A percentile compares a stretch with the other conserved stretches of the same genome.
phyloP scores from a whole-genome alignment of 64 coral and sea anemone genomes.

The Porites lutea region DNA sequence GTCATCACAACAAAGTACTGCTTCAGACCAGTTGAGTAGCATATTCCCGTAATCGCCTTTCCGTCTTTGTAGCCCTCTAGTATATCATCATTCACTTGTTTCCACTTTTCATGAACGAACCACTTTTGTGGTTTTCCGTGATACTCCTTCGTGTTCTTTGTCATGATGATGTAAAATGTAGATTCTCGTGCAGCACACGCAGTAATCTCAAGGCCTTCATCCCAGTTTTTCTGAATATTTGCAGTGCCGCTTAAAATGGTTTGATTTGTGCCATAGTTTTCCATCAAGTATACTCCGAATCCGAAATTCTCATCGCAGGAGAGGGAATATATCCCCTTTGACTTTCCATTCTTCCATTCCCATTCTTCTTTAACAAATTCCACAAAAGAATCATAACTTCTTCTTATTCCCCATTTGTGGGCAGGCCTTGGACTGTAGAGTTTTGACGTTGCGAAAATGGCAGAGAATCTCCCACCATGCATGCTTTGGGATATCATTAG shows the following conservation, averaged over 20 bases:
- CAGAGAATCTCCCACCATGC: neutral
- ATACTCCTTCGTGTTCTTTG: constrained; percentile 23
- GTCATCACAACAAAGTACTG: constrained; percentile 13
- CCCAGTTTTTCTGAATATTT: neutral
- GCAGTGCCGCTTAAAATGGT: neutral
- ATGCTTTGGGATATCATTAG: neutral
- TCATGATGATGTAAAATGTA: constrained; percentile 21
- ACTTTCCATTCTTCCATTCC: neutral
- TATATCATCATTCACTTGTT: neutral
- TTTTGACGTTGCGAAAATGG: neutral
- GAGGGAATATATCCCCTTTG: neutral
- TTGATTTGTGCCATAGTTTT: neutral
- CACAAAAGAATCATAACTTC: neutral
- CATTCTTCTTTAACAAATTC: neutral
- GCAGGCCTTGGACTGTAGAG: neutral
- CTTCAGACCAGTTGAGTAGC: neutral
- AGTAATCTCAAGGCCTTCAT: neutral
- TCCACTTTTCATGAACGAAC: neutral
- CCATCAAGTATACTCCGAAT: constrained; percentile 7
- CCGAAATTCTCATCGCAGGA: constrained; percentile 2
- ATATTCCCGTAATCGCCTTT: neutral
- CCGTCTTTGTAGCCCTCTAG: neutral
- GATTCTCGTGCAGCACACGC: neutral
- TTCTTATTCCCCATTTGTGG: neutral
- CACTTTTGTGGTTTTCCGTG: neutral